Base-by-base conservation (phyloP, 2,888 invertebrate genomes). In the Teinopalpus imperialis region DNA sequence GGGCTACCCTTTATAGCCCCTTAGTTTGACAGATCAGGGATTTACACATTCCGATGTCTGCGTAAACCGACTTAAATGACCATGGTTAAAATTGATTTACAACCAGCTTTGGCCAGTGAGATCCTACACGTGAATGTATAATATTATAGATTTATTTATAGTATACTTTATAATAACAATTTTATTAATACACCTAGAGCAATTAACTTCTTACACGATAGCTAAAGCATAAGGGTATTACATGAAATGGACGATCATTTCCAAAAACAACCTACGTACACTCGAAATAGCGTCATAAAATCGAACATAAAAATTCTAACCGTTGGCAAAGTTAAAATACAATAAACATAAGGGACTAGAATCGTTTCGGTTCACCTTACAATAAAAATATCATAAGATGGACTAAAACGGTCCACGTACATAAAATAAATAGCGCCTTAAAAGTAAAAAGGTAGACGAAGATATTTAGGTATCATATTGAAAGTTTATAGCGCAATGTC, bases 401-500 rank as follows among this genome's bases (percentile, higher is more conserved):
- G 52, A 53, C 59, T 44, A 50, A 56, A 68, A 74, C 64, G 59
- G 62, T 50, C 57, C 66, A 61, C 67, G 66, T 63, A 58, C 60
- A 66, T 66, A 69, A 70, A 69, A 77, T 74, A 76, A 76, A 78
- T 69, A 70, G 68, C 61, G 43, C 41, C 49, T 52, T 54, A 48
- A 49, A 52, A 53, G 59, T 56, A 62, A 57, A 34, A 26, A 34
- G 58, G 63, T 63, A 61, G 57, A 54, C 51, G 42, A 23, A 54
- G 57, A 61, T 68, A 64, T 73, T 72, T 69, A 65, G 66, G 60
- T 60, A 57, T 59, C 60, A 59, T 67, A 66, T 72, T 66, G 63
- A 67, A 70, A 68, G 59, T 77, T 78, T 75, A 77, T 71, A 56
- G 59, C 54, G 61, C 61, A 66, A 71, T 75, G 61, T 71, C 73